Conservation (phyloP, 2,888 invertebrate genomes). For the Druceiella hillmani region DNA sequence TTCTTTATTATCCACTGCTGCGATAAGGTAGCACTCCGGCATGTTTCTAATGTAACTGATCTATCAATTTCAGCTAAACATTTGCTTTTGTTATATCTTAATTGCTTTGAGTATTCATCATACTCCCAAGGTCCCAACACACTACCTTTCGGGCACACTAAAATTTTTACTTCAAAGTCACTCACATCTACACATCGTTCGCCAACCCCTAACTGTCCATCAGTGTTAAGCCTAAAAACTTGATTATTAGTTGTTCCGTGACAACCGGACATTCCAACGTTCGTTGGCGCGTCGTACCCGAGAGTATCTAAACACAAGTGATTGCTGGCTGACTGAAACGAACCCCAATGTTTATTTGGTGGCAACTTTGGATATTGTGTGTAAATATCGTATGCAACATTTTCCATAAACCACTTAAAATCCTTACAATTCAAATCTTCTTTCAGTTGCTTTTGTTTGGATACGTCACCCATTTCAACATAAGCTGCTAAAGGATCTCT, state of each 20-base stretch:
- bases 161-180: conserved; percentile 71
- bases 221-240: conserved; percentile 74
- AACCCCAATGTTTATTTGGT: conserved; percentile 83
- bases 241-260: conserved; percentile 88
- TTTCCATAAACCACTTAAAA: conserved; percentile 88
- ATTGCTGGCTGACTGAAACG: conserved; percentile 66
- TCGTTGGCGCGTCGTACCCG: conserved; percentile 75
- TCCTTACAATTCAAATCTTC: conserved; percentile 74
- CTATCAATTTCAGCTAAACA: too few species aligned
- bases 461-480: conserved; percentile 72
- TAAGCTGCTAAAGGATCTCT: conserved; percentile 73
- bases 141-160: conserved; percentile 75
- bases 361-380: conserved; percentile 83
- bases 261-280: conserved; percentile 77
- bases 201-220: conserved; percentile 82
- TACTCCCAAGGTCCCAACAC: conserved; percentile 80
- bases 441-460: conserved; percentile 69
- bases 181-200: conserved; percentile 84
- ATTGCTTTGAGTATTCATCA: conserved; percentile 53
- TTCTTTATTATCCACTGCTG: too few species aligned
- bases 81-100: conserved; percentile 64
- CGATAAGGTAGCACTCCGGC: too few species aligned
- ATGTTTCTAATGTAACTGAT: too few species aligned
- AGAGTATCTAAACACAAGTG: conserved; percentile 77
- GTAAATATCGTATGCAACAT: conserved; percentile 82